Base-by-base conservation (phyloP, 1,140 invertebrate species). In the Ips nitidus region DNA sequence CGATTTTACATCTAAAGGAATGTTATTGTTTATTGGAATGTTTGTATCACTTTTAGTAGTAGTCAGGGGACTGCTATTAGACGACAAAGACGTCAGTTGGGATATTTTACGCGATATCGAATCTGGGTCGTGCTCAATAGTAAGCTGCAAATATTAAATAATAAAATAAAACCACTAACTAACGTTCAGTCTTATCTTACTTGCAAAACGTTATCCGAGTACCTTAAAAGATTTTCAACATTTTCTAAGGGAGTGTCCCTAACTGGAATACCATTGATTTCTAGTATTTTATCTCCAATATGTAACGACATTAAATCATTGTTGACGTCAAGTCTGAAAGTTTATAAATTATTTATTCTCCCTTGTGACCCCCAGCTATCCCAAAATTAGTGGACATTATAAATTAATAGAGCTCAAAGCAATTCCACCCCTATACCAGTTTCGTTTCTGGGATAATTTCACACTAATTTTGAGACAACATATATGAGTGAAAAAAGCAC, bases 251-350 rank as follows among this genome's bases (percentile, higher is more conserved):
- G 86, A 65, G 89, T 87, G 78, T 93, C 91, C 77, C 89, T 90
- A 0, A 95, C 90, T 2, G 93, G 91, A 1, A 91, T 88, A 1
- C 94, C 94, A 84, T 97, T 96, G 8, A 97, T 92, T 85, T 97
- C 94, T 57, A 97, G 82, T 68, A 97, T 95, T 78, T 89, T 85
- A 81, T 97, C 94, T 36, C 94, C 94, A 73, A 97, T 91, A 79
- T 94, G 93, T 45, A 95, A 83, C 7, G 92, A 90, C 84, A 94
- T 89, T 36, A 94, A 81, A 73, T 92, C 91, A 74, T 88, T 88
- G 73, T 89, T 91, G 60, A 91, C 86, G 76, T 94, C 91, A 73
- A 95, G 85, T 77, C 94, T 95, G 65, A 52, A 76, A 73, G n/a
- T 52, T 8, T 8, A 52, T 39, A 38, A 38, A 50, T 47, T 57